A percentile compares a stretch with the other conserved stretches of the same genome.
These are phyloP conservation scores for Pachydiplax longipennis DNA, from an alignment of 2,888 invertebrate genomes.

Conservation along the genomic window DNA sequence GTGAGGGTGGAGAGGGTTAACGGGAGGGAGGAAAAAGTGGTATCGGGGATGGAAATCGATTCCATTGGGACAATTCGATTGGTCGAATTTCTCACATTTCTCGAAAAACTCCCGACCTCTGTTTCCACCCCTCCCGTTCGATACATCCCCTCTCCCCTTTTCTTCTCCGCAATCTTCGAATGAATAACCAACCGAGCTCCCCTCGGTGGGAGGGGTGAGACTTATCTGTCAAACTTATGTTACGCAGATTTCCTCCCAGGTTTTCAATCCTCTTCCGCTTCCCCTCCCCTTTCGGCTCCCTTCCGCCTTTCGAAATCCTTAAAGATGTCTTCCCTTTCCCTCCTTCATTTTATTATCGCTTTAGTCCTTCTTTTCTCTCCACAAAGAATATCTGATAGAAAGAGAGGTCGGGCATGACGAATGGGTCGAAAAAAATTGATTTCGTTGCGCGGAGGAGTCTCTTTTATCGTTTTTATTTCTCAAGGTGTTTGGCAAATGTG, in stretches of 20 bases:
- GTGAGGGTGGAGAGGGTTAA: not conserved
- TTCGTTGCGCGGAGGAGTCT: not conserved
- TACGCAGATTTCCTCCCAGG: constrained; percentile 36
- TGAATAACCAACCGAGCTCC: constrained; percentile 8
- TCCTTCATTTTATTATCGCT: not conserved
- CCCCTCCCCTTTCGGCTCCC: not conserved
- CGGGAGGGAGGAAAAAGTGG: not conserved
- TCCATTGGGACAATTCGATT: constrained; percentile 44
- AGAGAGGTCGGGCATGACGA: not conserved
- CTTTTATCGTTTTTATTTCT: not conserved
- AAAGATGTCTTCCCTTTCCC: not conserved
- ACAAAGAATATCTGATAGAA: not conserved
- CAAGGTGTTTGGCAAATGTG: not conserved
- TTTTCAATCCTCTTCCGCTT: not conserved
- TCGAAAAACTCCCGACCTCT: not conserved
- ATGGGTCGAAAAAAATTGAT: not conserved
- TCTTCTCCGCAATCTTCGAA: constrained; percentile 15
- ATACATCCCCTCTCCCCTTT: not conserved
- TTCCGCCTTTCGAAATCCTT: not conserved
- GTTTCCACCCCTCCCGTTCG: not conserved
- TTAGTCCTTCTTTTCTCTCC: not conserved
- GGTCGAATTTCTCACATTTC: constrained; percentile 44
- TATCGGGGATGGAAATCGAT: constrained; percentile 22
- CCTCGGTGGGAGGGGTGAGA: not conserved
- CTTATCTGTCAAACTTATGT: constrained; percentile 44